These are phyloP conservation scores for Orthosia cruda DNA, from an alignment of 2,888 invertebrate species.

Conservation along the genomic window DNA sequence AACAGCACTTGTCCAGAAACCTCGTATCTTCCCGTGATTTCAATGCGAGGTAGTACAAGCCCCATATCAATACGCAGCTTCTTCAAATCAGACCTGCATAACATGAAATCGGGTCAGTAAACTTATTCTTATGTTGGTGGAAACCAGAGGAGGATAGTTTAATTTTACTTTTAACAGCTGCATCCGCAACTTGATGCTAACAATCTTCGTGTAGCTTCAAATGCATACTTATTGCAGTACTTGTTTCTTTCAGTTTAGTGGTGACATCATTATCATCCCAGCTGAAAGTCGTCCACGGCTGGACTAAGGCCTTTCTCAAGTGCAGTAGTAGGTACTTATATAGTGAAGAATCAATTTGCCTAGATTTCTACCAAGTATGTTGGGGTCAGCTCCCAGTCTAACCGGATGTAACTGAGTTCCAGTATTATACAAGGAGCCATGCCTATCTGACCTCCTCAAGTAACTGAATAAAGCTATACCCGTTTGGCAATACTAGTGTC, in stretches of 20 bases:
- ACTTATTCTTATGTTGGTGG: not conserved
- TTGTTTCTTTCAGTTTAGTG: not conserved
- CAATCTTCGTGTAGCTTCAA: not conserved
- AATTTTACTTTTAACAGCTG: not conserved
- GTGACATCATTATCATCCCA: not conserved
- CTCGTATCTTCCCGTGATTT: slow-evolving; percentile 95
- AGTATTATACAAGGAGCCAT: too few relatives aligned
- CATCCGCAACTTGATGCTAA: not conserved
- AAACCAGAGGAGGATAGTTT: too few relatives aligned
- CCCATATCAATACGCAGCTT: slow-evolving; percentile 93
- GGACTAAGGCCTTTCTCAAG: not conserved
- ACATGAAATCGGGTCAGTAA: slow-evolving; percentile 8
- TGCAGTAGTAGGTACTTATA: too few relatives aligned
- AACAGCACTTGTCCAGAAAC: slow-evolving; percentile 95
- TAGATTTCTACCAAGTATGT: too few relatives aligned
- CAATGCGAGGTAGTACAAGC: slow-evolving; percentile 93
- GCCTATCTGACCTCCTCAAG: too few relatives aligned
- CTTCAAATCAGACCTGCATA: slow-evolving; percentile 91
- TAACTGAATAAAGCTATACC: too few relatives aligned
- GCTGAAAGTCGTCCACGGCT: not conserved
- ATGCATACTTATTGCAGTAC: not conserved
- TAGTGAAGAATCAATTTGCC: too few relatives aligned
- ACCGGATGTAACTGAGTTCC: too few relatives aligned
- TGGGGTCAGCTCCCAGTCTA: too few relatives aligned
- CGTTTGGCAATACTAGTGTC: too few relatives aligned